phyloP scores from a whole-genome alignment of 2,113 vertebrate species.

The Phylloscopus trochilus region DNA sequence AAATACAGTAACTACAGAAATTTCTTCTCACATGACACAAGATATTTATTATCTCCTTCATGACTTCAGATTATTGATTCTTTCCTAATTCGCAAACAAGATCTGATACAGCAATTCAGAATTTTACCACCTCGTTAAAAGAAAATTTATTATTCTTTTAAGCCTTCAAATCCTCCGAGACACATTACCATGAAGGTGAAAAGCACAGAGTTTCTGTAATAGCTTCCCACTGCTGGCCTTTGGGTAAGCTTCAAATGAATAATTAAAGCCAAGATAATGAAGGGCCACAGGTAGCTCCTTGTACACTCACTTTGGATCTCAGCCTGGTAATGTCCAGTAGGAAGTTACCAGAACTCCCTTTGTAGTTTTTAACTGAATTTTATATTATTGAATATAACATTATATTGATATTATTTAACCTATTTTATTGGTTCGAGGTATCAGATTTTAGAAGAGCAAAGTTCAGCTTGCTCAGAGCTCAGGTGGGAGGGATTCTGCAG shows the following conservation, averaged over 20 bases:
- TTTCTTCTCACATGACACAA: background rate
- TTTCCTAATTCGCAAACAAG: slow-evolving; percentile 2
- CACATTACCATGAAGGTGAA: background rate
- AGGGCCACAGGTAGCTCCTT: background rate
- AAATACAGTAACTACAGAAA: background rate
- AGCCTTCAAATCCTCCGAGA: background rate
- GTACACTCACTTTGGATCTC: background rate
- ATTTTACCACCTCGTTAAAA: background rate
- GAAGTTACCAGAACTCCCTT: background rate
- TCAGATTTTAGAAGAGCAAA: background rate
- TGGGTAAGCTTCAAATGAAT: background rate
- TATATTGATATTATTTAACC: background rate
- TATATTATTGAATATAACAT: background rate
- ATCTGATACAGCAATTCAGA: background rate
- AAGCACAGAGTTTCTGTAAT: background rate
- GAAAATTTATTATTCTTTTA: slow-evolving; percentile 10
- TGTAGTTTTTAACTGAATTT: background rate
- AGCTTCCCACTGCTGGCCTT: background rate
- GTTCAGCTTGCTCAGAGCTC: background rate
- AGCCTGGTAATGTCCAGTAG: background rate
- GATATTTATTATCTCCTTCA: background rate
- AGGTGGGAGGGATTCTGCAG: background rate
- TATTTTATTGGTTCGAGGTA: background rate
- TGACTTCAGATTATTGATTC: background rate
- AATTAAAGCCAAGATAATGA: background rate